phyloP scores from a whole-genome alignment of 1,140 invertebrate genomes.

The Magallana ariakensis region DNA sequence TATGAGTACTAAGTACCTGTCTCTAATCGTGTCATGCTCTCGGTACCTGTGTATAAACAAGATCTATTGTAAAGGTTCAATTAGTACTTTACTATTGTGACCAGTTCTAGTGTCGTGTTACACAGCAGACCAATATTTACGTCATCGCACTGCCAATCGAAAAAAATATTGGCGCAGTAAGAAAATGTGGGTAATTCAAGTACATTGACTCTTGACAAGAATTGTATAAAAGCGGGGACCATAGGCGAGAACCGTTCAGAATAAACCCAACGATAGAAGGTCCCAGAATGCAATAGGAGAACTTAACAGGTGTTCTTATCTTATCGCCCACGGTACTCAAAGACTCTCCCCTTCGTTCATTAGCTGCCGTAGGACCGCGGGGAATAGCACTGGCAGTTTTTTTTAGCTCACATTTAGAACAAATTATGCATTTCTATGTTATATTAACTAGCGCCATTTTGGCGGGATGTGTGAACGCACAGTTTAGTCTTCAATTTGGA shows the following conservation, averaged over 20 bases:
- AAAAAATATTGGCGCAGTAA: background rate
- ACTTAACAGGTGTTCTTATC: constrained; percentile 25
- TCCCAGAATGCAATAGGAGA: constrained; percentile 37
- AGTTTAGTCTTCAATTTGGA: constrained; percentile 34
- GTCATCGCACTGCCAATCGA: background rate
- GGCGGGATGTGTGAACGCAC: constrained; percentile 31
- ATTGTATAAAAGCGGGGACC: background rate
- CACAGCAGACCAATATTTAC: background rate
- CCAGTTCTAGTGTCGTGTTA: background rate
- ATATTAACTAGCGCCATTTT: constrained; percentile 34
- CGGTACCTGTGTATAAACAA: too few species aligned
- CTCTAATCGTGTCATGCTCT: too few species aligned
- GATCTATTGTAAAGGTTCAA: background rate
- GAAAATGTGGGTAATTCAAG: constrained; percentile 16
- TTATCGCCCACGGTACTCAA: constrained; percentile 25
- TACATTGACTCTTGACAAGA: background rate
- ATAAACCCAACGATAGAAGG: background rate
- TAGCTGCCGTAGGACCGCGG: constrained; percentile 12
- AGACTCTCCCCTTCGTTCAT: constrained; percentile 21
- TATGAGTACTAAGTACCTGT: too few species aligned
- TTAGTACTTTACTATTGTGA: constrained; percentile 7
- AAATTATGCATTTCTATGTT: constrained; percentile 32
- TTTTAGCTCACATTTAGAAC: constrained; percentile 10
- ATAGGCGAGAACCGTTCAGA: background rate
- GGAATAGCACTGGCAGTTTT: constrained; percentile 13